Percentiles rank a stretch among this genome's conserved stretches.
These are phyloP conservation scores for Neosilurus hyrtlii DNA, from an alignment of 2,797 vertebrate species.

Conservation along the genomic window DNA sequence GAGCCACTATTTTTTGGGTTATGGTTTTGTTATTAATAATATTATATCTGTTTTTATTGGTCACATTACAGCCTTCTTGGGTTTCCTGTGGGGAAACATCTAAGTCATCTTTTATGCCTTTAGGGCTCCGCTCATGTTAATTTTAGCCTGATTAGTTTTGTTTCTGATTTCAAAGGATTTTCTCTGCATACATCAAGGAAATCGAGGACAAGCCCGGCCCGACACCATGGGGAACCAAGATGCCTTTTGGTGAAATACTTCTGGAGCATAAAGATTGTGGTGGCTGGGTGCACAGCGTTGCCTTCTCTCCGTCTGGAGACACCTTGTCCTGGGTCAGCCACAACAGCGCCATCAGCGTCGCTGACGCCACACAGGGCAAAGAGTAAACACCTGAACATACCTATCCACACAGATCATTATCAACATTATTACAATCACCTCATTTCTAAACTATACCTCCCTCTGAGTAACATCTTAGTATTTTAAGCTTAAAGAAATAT, in stretches of 20 bases:
- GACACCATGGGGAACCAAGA: constrained; percentile 79
- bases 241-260: constrained; percentile 80
- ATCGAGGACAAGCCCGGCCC: constrained; percentile 80
- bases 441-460: background rate
- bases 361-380: constrained; percentile 71
- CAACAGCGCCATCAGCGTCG: constrained; percentile 76
- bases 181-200: constrained; percentile 81
- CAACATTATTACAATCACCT: background rate
- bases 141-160: background rate
- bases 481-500: background rate
- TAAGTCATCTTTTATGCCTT: background rate
- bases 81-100: background rate
- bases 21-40: too few relatives aligned
- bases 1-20: too few relatives aligned
- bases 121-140: too few relatives aligned
- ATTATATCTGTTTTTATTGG: too few relatives aligned
- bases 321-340: constrained; percentile 77
- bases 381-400: constrained; percentile 58
- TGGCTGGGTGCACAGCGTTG: constrained; percentile 79
- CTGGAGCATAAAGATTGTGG: constrained; percentile 77
- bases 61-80: too few relatives aligned
- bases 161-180: constrained; percentile 62
- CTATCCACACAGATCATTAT: background rate
- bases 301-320: constrained; percentile 78
- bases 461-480: background rate